Conservation (phyloP, 2,797 vertebrate species). For the Borostomias antarcticus region DNA sequence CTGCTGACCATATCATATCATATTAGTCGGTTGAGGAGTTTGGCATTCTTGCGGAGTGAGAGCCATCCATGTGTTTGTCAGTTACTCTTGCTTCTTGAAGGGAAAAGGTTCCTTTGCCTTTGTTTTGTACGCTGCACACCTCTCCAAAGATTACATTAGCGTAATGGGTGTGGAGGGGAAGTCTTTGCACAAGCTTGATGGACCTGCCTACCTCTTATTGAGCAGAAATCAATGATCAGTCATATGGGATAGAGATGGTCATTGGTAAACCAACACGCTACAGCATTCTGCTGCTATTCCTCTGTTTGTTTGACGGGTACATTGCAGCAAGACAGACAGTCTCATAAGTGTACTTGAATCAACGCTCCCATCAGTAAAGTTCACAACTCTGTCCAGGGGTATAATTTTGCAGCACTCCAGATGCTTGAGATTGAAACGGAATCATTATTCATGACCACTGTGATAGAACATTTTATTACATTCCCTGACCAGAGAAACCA, state of each 20-base stretch:
- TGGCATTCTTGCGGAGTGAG: too few relatives aligned
- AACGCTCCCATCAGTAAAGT: conserved; percentile 46
- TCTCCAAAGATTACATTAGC: not conserved
- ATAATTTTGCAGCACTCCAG: conserved; percentile 18
- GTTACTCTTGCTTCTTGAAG: not conserved
- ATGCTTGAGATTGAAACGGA: not conserved
- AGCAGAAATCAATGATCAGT: conserved; percentile 22
- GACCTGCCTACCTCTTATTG: conserved; percentile 17
- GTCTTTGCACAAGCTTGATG: conserved; percentile 3
- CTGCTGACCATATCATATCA: too few relatives aligned
- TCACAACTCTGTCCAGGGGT: conserved; percentile 37
- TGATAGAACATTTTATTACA: not conserved
- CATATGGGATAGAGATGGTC: too few relatives aligned
- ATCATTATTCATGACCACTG: not conserved
- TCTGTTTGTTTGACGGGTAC: not conserved
- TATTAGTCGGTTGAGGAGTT: too few relatives aligned
- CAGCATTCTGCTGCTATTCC: not conserved
- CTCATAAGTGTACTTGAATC: conserved; percentile 24
- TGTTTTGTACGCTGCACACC: not conserved
- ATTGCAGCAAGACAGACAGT: conserved; percentile 2
- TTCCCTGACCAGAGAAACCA: not conserved
- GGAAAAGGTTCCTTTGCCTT: not conserved
- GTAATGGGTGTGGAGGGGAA: not conserved
- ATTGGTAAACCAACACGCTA: not conserved
- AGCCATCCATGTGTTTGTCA: too few relatives aligned